These are phyloP conservation scores for Sarcoramphus papa DNA, from an alignment of 2,797 vertebrate species.

Conservation along the genomic window DNA sequence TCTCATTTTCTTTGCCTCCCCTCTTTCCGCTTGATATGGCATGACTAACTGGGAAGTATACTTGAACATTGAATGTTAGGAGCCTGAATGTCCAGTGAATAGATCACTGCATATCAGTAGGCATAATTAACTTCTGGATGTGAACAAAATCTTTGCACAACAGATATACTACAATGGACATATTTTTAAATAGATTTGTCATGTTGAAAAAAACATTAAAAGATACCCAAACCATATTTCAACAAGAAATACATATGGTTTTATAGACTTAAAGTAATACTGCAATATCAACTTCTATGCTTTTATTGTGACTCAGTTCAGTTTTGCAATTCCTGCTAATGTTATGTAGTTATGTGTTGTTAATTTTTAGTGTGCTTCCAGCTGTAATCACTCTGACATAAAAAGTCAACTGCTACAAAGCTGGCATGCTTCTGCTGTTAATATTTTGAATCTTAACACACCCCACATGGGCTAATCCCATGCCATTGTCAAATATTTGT, in stretches of 20 bases:
- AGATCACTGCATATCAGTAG: not conserved
- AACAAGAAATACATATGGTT: not conserved
- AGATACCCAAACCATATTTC: not conserved
- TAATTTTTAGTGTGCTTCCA: constrained; percentile 40
- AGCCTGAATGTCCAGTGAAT: not conserved
- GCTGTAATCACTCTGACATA: constrained; percentile 46
- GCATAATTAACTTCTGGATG: not conserved
- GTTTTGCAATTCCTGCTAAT: constrained; percentile 1
- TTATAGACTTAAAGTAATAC: not conserved
- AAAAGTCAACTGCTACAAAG: constrained; percentile 29
- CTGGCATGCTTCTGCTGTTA: constrained; percentile 30
- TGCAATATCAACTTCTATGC: not conserved
- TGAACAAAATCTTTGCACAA: not conserved
- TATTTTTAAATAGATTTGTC: not conserved
- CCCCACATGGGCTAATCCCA: constrained; percentile 10
- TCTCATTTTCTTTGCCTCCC: not conserved
- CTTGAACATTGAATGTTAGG: not conserved
- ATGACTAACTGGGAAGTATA: not conserved
- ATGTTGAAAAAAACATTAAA: not conserved
- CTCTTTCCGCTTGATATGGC: not conserved
- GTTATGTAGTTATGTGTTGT: not conserved
- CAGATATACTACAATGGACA: not conserved
- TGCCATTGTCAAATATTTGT: constrained; percentile 16
- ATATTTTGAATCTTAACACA: constrained; percentile 17
- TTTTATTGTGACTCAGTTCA: not conserved